Conservation (phyloP, 2,113 vertebrate species). For the Lophura nycthemera region DNA sequence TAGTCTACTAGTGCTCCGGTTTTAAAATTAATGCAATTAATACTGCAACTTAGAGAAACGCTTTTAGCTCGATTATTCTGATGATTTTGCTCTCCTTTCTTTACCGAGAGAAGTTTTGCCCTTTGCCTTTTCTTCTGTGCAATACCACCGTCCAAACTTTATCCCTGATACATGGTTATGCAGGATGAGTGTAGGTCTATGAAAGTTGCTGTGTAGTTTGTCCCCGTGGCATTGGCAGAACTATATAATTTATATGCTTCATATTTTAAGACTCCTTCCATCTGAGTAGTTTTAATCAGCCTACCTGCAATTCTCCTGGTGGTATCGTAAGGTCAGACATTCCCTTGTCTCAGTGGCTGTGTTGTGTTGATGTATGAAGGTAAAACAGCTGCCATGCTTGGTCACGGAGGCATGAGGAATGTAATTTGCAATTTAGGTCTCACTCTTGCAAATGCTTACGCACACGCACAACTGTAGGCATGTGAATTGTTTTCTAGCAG, state of each 20-base stretch:
- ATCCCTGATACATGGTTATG: background rate
- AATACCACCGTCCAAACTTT: background rate
- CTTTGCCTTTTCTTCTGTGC: background rate
- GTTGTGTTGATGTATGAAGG: background rate
- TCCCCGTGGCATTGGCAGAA: background rate
- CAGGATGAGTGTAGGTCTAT: background rate
- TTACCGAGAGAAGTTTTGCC: background rate
- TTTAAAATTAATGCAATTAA: slow-evolving; percentile 5
- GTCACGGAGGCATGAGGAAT: slow-evolving; percentile 7
- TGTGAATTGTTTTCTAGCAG: background rate
- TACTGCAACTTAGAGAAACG: background rate
- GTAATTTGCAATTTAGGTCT: slow-evolving; percentile 10
- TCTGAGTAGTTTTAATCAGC: slow-evolving; percentile 57
- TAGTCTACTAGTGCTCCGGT: background rate
- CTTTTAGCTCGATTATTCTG: slow-evolving; percentile 16
- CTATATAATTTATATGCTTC: slow-evolving; percentile 52
- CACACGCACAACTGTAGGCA: background rate
- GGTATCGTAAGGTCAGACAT: background rate
- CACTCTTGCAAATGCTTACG: background rate
- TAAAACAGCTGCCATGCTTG: background rate
- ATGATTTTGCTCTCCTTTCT: background rate
- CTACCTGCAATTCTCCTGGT: slow-evolving; percentile 8
- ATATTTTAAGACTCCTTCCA: background rate
- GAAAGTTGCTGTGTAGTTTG: background rate
- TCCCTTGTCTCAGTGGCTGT: background rate